These are phyloP conservation scores for Cyphomyrus plagiostoma DNA, from an alignment of 2,113 vertebrate genomes.

Conservation along the genomic window DNA sequence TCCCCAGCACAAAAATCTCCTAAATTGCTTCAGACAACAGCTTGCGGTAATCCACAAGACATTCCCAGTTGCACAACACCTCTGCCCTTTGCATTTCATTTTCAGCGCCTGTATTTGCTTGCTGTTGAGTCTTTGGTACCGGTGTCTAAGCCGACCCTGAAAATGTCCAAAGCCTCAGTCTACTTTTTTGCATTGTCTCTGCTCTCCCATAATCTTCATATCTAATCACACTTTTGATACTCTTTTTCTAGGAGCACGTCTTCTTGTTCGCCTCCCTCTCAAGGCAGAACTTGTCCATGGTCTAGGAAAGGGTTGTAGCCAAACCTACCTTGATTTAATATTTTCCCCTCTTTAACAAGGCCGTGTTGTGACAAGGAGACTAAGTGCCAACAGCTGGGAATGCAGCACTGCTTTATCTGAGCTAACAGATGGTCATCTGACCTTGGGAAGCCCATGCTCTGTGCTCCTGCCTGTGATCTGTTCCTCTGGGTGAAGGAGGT, in stretches of 20 bases:
- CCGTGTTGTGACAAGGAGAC: conserved; percentile 24
- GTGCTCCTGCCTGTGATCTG: conserved; percentile 32
- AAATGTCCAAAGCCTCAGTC: conserved; percentile 5
- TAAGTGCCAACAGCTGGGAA: conserved; percentile 47
- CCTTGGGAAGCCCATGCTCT: conserved; percentile 29
- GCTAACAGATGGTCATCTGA: conserved; percentile 36
- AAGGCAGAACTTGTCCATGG: too few species aligned
- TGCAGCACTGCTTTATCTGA: conserved; percentile 29
- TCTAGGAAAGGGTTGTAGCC: not conserved
- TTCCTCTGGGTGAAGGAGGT: conserved; percentile 11
- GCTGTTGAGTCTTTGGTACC: not conserved
- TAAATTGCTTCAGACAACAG: conserved; percentile 33
- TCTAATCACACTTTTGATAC: not conserved
- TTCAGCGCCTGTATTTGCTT: conserved; percentile 1
- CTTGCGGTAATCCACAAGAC: conserved; percentile 25
- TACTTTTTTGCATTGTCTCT: not conserved
- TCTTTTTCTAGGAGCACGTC: not conserved
- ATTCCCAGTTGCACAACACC: conserved; percentile 25
- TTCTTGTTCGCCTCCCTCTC: not conserved
- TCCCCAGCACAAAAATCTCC: not conserved
- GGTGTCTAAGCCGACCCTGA: conserved; percentile 27
- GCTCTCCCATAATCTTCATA: not conserved
- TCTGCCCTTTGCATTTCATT: not conserved
- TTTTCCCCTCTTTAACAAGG: conserved; percentile 30
- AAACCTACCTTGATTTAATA: conserved; percentile 32